Base-by-base conservation (phyloP, 2,888 invertebrate genomes). In the Molorchus minor region DNA sequence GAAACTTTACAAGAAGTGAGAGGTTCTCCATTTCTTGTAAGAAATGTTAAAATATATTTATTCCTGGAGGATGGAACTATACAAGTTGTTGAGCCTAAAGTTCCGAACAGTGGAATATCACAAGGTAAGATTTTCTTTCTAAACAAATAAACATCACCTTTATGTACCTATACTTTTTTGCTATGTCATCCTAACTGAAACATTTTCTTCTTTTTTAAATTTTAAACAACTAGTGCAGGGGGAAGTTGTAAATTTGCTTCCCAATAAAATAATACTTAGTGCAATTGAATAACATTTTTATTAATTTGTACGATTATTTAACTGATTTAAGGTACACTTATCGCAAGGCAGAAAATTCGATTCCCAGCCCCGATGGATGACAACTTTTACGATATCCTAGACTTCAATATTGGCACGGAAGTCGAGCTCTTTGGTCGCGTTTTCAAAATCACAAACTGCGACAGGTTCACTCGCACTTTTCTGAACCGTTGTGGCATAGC, bases 31-130 rank as follows among this genome's bases (percentile, higher is more conserved):
- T 89, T 86, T 71, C 84, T 91, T 71, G 82, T 95, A 54, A 87
- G 94, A 16, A 87, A 88, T 71, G 93, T 94, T 2, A 90, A 90
- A 68, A 91, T 96, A 54, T 90, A 88, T 67, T 96, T 92, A 76
- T 96, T 89, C 73, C 83, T 96, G 38, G 96, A 96, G 81, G 96
- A 97, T 80, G 95, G 94, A 12, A 94, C 96, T 1, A 89, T 96
- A 68, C 93, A 94, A 82, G 90, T 96, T 2, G 79, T 85, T 52
- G 96, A 96, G 76, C 94, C 94, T 0, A 85, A 86, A 73, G 86
- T 90, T 5, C 86, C 88, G 51, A 96, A 96, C 75, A 93, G 94
- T 71, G 95, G 95, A 2, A 85, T 93, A 68, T 86, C 89, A 29
- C 95, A 95, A 86, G 95, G 95, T 77, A 67, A 29, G 15, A 44